These are phyloP conservation scores for Chlorops oryzae DNA, from an alignment of 1,140 invertebrate species.

Conservation along the genomic window DNA sequence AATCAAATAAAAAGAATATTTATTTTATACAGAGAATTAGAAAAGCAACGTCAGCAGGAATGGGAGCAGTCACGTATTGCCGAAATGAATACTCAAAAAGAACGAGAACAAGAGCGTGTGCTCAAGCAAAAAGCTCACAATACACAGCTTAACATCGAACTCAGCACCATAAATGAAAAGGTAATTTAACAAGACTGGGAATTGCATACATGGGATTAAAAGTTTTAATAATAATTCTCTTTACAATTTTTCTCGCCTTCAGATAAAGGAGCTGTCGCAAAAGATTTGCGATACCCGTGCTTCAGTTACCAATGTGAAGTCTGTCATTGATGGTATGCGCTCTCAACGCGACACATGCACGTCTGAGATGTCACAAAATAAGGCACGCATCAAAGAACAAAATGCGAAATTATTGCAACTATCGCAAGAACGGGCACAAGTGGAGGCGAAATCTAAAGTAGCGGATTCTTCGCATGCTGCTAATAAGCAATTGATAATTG, in stretches of 20 bases:
- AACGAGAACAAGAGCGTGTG: constrained; percentile 82
- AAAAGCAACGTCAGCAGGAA: constrained; percentile 88
- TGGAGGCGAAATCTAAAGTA: constrained; percentile 63
- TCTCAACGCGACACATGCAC: constrained; percentile 82
- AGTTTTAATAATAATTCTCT: neutral
- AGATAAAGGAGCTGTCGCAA: constrained; percentile 72
- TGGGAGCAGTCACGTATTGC: constrained; percentile 91
- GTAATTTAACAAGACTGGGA: constrained; percentile 31
- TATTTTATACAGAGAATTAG: constrained; percentile 69
- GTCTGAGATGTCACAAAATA: constrained; percentile 81
- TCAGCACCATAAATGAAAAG: constrained; percentile 62
- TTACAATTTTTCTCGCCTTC: neutral
- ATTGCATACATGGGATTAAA: neutral
- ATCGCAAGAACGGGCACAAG: constrained; percentile 75
- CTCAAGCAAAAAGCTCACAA: constrained; percentile 85
- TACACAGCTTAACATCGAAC: constrained; percentile 62
- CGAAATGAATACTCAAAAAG: constrained; percentile 76
- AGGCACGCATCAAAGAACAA: constrained; percentile 76
- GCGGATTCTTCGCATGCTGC: constrained; percentile 13
- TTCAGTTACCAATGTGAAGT: constrained; percentile 86
- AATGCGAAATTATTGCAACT: constrained; percentile 71
- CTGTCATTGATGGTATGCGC: constrained; percentile 94
- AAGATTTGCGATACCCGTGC: constrained; percentile 84
- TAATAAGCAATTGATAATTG: constrained; percentile 64
- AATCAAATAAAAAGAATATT: constrained; percentile 2